Conservation (phyloP, 30 jellyfish, hydroid and myxozoan species). For the Chironex yamaguchii region DNA sequence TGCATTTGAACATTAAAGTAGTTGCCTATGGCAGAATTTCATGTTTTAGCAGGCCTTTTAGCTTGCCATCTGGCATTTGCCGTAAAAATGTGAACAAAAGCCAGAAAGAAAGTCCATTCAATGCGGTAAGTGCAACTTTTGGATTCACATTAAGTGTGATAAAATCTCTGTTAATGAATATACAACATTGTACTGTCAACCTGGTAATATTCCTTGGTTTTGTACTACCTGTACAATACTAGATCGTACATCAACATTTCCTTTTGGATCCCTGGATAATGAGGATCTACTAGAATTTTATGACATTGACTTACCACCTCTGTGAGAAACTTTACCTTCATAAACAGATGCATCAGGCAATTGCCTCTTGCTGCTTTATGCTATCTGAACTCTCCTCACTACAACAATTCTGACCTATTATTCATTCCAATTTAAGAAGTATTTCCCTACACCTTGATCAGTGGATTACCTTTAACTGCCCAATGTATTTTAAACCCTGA, state of each 20-base stretch:
- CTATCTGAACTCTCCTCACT: slow-evolving; percentile 7
- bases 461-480: slow-evolving; percentile 34
- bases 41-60: too few relatives aligned
- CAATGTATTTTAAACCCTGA: slow-evolving; percentile 32
- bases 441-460: slow-evolving; percentile 4
- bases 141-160: too few relatives aligned
- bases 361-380: slow-evolving; percentile 6
- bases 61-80: too few relatives aligned
- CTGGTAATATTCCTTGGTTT: slow-evolving; percentile 26
- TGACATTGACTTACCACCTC: slow-evolving; percentile 6
- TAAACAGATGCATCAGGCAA: slow-evolving; percentile 5
- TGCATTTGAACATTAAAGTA: too few relatives aligned
- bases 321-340: slow-evolving; percentile 8
- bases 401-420: neutral
- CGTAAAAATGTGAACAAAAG: slow-evolving; percentile 9
- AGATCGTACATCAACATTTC: too few relatives aligned
- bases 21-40: too few relatives aligned
- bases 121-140: slow-evolving; percentile 2
- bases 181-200: neutral
- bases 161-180: slow-evolving; percentile 3
- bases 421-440: slow-evolving; percentile 28
- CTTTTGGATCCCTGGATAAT: too few relatives aligned
- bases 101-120: too few relatives aligned
- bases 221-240: neutral
- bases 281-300: neutral